Base-by-base conservation (phyloP, 2,888 invertebrate genomes). In the Linnaemya vulpina region DNA sequence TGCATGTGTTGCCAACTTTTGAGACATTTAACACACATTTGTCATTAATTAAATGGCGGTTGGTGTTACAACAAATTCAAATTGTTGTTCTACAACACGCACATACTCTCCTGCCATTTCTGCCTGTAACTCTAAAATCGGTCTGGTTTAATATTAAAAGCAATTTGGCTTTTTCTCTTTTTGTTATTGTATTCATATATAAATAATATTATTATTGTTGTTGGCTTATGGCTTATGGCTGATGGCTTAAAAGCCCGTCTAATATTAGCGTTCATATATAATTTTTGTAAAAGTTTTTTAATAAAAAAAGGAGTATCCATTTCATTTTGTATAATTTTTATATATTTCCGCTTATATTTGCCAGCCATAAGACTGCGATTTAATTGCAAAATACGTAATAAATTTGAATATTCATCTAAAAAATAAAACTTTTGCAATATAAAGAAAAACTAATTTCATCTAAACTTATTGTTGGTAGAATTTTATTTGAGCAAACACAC, bases 21-120 rank as follows among this genome's bases (percentile, higher is more conserved):
- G 79, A 82, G 82, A 79, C 82, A 85, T 78, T 67, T 79, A 82
- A 85, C 85, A 85, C 55, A 70, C 83, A 86, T 87, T 87, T 87
- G 86, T 82, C 86, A 86, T 87, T 87, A 87, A 87, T 87, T 87
- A 87, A 87, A 83, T 86, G 86, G 84, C 82, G 86, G 84, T 87
- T 83, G 82, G 83, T 87, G 86, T 86, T 87, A 86, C 75, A 83
- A 84, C 83, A 84, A 77, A 87, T 87, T 87, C 71, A 81, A 84
- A 84, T 85, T 79, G 82, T 70, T 82, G 74, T 85, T 67, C 58
- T 74, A 73, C 55, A 75, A 76, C 86, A 81, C 77, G 67, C 84
- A 74, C 63, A 51, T 15, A 46, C 77, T 76, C 77, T 76, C n/a
- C 55, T 70, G n/a, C 63, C 49, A 65, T 10, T 65, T 46, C 5